phyloP scores from a whole-genome alignment of 2,113 vertebrate species.

The Oceanodroma tethys region DNA sequence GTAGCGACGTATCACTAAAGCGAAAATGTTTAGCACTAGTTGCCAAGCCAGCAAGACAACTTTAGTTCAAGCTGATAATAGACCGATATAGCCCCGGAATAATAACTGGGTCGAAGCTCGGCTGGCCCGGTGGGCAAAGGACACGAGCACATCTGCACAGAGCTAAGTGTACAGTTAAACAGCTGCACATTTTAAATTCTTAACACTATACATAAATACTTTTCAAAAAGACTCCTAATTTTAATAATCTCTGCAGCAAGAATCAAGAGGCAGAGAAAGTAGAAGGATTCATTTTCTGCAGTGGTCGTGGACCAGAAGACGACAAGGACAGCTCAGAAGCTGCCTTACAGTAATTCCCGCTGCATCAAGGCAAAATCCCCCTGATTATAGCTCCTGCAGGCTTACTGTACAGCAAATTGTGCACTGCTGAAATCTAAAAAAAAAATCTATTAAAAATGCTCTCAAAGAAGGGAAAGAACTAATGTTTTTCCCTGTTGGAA shows the following conservation, averaged over 20 bases:
- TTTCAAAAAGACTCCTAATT: background rate
- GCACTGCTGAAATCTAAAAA: background rate
- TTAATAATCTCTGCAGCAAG: background rate
- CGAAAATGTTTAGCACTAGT: background rate
- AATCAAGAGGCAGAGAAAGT: background rate
- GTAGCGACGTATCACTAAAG: background rate
- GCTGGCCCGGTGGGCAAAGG: background rate
- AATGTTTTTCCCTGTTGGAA: background rate
- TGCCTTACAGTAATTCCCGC: background rate
- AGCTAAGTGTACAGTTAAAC: accelerated
- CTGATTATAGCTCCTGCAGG: background rate
- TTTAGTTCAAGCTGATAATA: background rate
- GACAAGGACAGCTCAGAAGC: background rate
- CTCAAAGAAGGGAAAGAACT: background rate
- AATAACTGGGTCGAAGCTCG: accelerated
- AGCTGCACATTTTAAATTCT: background rate
- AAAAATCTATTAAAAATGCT: background rate
- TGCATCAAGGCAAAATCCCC: background rate
- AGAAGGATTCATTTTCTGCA: background rate
- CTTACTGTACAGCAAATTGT: background rate
- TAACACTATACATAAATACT: background rate
- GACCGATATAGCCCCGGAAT: background rate
- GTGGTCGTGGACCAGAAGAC: accelerated
- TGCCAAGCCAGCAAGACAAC: background rate
- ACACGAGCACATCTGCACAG: background rate